These are phyloP conservation scores for Lymantria dispar DNA, from an alignment of 2,888 invertebrate genomes.

Conservation along the genomic window DNA sequence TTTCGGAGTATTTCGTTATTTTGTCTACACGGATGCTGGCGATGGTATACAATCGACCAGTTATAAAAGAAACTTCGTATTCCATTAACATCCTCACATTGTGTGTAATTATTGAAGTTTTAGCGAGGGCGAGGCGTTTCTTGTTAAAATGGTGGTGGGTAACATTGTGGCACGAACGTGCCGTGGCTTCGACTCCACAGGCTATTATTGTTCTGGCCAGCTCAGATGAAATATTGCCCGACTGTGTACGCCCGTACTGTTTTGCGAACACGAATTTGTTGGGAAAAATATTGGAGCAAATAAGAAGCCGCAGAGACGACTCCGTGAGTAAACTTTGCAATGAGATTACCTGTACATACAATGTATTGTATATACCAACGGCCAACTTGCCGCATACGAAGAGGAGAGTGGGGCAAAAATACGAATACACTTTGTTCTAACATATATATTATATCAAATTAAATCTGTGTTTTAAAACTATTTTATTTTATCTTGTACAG, in stretches of 20 bases:
- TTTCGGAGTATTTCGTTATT: conserved; percentile 80
- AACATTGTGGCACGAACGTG: conserved; percentile 80
- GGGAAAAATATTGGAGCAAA: conserved; percentile 73
- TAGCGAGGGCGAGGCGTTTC: conserved; percentile 46
- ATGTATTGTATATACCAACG: conserved; percentile 1
- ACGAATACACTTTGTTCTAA: too few species aligned
- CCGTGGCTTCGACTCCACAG: conserved; percentile 75
- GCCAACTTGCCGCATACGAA: conserved; percentile 9
- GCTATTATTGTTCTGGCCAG: conserved; percentile 82
- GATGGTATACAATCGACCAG: conserved; percentile 63
- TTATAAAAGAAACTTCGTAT: conserved; percentile 40
- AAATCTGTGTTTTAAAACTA: too few species aligned
- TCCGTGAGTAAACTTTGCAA: conserved; percentile 63
- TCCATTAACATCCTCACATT: conserved; percentile 32
- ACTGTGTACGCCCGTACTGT: conserved; percentile 75
- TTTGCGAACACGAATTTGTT: conserved; percentile 73
- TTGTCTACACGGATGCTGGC: conserved; percentile 80
- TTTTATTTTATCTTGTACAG: too few species aligned
- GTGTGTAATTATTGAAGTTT: conserved; percentile 35
- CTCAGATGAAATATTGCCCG: conserved; percentile 81
- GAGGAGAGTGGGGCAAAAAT: too few species aligned
- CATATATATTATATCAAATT: too few species aligned
- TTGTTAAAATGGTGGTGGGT: conserved; percentile 49
- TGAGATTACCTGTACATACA: conserved; percentile 38
- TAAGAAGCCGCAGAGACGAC: conserved; percentile 63